A percentile compares a stretch with the other conserved stretches of the same genome.
phyloP scores from a whole-genome alignment of 2,113 vertebrate species.

The Peromyscus californicus region DNA sequence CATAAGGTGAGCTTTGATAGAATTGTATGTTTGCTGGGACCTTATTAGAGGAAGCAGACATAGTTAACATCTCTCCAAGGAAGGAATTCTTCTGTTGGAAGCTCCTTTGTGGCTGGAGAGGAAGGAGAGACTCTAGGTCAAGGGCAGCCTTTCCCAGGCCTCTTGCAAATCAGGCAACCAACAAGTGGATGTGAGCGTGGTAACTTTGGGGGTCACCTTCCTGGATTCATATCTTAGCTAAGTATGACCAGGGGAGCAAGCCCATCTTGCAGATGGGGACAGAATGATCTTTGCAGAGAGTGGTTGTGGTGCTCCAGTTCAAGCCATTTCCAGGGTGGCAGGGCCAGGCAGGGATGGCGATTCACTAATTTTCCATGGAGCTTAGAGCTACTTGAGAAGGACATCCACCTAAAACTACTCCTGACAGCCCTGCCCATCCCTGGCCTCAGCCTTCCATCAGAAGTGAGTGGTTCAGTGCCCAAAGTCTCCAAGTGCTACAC shows the following conservation, averaged over 20 bases:
- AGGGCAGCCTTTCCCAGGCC: background rate
- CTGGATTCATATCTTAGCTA: background rate
- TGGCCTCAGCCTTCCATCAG: background rate
- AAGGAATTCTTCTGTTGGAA: background rate
- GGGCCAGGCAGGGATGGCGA: background rate
- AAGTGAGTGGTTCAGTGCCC: background rate
- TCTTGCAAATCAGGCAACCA: background rate
- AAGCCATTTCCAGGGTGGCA: background rate
- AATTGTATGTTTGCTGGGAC: background rate
- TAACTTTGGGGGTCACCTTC: background rate
- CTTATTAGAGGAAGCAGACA: background rate
- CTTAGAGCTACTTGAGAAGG: background rate
- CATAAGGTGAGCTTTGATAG: background rate
- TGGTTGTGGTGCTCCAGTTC: background rate
- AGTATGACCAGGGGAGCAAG: background rate
- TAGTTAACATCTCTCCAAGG: background rate
- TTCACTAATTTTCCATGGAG: background rate
- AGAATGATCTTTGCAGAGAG: background rate
- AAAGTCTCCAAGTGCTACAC: background rate
- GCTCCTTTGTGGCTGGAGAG: background rate
- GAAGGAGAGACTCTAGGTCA: background rate
- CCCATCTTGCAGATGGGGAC: background rate
- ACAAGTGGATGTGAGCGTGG: background rate
- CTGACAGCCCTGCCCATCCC: background rate
- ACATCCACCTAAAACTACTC: background rate